These are phyloP conservation scores for Hesperia comma DNA, from an alignment of 2,888 invertebrate genomes.

Conservation along the genomic window DNA sequence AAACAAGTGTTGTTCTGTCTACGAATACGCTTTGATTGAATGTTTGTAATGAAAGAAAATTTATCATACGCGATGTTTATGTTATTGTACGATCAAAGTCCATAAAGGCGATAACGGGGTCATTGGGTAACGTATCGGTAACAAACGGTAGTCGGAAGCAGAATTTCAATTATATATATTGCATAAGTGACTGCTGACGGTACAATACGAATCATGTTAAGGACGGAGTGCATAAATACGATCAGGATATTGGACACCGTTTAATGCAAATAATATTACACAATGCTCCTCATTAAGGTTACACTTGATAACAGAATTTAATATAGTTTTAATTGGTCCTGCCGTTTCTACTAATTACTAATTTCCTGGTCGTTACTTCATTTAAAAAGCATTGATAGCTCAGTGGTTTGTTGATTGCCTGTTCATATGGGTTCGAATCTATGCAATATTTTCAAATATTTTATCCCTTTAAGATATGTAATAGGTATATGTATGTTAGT, in stretches of 20 bases:
- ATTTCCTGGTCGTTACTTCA: no score
- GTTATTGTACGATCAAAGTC: conserved; percentile 46
- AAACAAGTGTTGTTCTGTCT: conserved; percentile 14
- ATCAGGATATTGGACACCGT: conserved; percentile 4
- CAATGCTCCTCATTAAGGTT: background rate
- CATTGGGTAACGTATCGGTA: conserved; percentile 46
- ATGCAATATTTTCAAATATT: no score
- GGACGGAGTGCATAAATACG: conserved; percentile 8
- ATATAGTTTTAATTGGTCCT: no score
- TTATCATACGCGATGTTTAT: conserved; percentile 39
- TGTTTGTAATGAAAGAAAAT: conserved; percentile 23
- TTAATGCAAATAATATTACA: background rate
- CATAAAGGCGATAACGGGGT: conserved; percentile 50
- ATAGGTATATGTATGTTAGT: no score
- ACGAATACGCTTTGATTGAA: conserved; percentile 11
- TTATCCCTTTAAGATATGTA: no score
- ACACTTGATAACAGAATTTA: background rate
- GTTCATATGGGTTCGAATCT: no score
- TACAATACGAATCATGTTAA: conserved; percentile 23
- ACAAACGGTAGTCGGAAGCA: conserved; percentile 43
- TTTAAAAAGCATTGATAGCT: no score
- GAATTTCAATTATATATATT: conserved; percentile 38
- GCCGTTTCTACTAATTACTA: no score
- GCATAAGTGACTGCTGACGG: conserved; percentile 20
- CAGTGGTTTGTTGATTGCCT: no score